Evolutionary conservation across 2,888 invertebrate genomes (phyloP).

Genomic region (Mythimna lalbum): DNA sequence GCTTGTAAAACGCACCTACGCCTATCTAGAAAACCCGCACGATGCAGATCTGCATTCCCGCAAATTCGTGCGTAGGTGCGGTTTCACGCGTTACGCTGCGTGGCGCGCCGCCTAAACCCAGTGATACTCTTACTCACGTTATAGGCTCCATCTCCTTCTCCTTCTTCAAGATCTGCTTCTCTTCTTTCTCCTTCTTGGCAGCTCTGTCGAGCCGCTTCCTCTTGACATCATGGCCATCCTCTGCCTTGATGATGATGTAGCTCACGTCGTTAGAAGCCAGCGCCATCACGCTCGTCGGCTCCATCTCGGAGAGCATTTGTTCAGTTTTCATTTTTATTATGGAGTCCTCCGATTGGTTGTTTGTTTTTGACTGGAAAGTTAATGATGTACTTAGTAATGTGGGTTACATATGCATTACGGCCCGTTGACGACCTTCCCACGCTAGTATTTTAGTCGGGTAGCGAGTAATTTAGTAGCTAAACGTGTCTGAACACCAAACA

Average conservation of each 20-base stretch:
- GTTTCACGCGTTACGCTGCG: no score
- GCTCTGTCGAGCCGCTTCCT: conserved; percentile 49
- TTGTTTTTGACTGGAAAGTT: background rate
- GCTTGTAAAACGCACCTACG: no score
- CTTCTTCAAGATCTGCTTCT: conserved; percentile 47
- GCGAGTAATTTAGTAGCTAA: no score
- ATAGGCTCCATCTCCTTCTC: conserved; percentile 70
- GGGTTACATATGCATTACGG: no score
- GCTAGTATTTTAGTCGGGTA: no score
- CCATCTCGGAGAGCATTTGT: conserved; percentile 72
- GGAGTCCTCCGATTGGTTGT: background rate
- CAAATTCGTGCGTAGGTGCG: no score
- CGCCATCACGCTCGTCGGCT: conserved; percentile 72
- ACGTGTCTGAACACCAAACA: no score
- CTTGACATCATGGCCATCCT: conserved; percentile 49
- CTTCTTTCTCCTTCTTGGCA: conserved; percentile 57
- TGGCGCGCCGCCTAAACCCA: no score
- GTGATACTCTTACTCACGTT: conserved; percentile 76
- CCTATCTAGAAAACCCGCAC: no score
- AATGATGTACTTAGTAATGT: background rate
- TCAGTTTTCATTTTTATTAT: conserved; percentile 67
- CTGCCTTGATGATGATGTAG: conserved; percentile 84
- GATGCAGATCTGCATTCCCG: no score
- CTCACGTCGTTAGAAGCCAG: conserved; percentile 81
- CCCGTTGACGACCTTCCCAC: no score